These are phyloP conservation scores for Siphamia tubifer DNA, from an alignment of 2,113 vertebrate genomes.

Conservation along the genomic window DNA sequence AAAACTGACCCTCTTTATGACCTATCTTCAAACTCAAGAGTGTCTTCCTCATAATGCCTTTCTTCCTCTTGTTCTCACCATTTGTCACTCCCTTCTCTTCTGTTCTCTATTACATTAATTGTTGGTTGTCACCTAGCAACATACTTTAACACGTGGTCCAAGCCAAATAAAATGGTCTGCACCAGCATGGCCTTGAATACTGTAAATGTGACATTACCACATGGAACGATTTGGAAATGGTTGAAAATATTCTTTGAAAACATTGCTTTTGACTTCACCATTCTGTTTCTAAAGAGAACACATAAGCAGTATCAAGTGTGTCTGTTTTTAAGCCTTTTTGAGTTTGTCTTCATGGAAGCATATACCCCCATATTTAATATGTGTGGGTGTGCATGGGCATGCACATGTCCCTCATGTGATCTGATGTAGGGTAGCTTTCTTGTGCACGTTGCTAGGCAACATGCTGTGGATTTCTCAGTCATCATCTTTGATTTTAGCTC, in stretches of 20 bases:
- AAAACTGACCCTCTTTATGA: constrained; percentile 50
- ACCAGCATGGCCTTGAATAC: not conserved
- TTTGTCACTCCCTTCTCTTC: not conserved
- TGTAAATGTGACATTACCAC: not conserved
- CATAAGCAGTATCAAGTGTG: not conserved
- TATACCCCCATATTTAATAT: constrained; percentile 31
- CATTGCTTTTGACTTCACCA: not conserved
- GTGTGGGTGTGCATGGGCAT: constrained; percentile 41
- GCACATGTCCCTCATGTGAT: constrained; percentile 60
- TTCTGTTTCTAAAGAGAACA: not conserved
- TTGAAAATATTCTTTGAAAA: not conserved
- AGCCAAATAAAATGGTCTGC: not conserved
- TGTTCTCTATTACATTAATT: not conserved
- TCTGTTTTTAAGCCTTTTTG: constrained; percentile 13
- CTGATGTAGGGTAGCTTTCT: constrained; percentile 73
- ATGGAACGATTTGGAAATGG: not conserved
- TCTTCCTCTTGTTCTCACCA: constrained; percentile 3
- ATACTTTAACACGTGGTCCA: not conserved
- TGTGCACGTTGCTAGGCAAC: constrained; percentile 79
- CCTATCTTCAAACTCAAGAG: constrained; percentile 26
- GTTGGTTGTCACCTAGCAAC: constrained; percentile 47
- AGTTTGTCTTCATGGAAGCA: constrained; percentile 23
- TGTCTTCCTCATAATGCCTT: constrained; percentile 22
- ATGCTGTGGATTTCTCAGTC: constrained; percentile 63
- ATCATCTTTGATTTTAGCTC: constrained; percentile 72